Evolutionary conservation across 2,113 vertebrate species (phyloP).

Genomic region (Diglossa brunneiventris): DNA sequence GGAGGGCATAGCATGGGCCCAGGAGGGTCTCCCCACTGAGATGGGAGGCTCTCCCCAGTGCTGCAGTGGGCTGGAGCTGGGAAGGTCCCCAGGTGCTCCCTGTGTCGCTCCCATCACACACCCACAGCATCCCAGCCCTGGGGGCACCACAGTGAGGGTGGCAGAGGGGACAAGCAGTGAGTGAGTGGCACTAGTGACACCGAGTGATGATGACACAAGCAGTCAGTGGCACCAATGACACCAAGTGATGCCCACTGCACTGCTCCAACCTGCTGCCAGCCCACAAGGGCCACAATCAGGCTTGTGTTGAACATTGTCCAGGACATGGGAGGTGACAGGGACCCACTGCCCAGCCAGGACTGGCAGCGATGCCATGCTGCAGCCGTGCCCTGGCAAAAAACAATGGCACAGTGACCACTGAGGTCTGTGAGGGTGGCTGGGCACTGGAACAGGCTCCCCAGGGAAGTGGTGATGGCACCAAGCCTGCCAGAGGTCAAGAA

Average conservation of each 20-base stretch:
- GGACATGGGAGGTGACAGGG: neutral
- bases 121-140: neutral
- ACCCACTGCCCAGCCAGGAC: neutral
- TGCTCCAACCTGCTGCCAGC: neutral
- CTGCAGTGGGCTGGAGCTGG: neutral
- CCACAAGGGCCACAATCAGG: neutral
- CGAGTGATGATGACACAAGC: fast-evolving
- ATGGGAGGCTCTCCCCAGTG: neutral
- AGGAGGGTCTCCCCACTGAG: neutral
- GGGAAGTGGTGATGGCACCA: neutral
- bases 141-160: fast-evolving
- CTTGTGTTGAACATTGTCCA: fast-evolving
- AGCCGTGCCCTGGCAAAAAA: neutral
- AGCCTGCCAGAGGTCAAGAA: neutral
- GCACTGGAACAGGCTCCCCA: neutral
- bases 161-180: fast-evolving
- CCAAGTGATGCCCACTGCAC: fast-evolving
- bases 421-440: neutral
- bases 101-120: fast-evolving
- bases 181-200: neutral
- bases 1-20: neutral
- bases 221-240: neutral
- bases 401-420: fast-evolving
- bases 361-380: neutral
- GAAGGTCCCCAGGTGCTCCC: neutral